Evolutionary conservation across 2,797 vertebrate genomes (phyloP).

Genomic region (Oryzias dopingdopingensis): DNA sequence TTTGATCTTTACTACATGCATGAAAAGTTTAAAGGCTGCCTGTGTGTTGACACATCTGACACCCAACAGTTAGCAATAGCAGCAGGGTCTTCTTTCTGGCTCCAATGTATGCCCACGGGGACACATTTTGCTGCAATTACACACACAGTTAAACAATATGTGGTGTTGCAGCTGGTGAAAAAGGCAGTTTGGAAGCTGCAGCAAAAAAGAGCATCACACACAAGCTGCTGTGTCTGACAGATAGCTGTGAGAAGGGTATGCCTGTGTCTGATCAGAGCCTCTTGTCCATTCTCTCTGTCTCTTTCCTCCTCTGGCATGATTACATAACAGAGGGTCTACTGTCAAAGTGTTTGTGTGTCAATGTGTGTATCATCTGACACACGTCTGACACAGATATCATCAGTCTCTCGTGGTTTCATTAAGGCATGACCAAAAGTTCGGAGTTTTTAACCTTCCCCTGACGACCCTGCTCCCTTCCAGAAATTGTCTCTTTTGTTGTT

Average conservation of each 20-base stretch:
- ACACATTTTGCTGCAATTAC: background rate
- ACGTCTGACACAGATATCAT: slow-evolving; percentile 54
- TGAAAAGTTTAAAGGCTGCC: no score
- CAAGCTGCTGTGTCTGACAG: slow-evolving; percentile 38
- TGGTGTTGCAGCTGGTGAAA: slow-evolving; percentile 11
- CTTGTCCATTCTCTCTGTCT: slow-evolving; percentile 16
- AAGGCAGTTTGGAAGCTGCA: slow-evolving; percentile 27
- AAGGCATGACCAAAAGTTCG: slow-evolving; percentile 40
- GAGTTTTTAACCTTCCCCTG: slow-evolving; percentile 65
- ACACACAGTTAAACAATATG: background rate
- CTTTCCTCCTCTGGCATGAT: slow-evolving; percentile 30
- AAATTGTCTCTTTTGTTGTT: background rate
- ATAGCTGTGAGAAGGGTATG: slow-evolving; percentile 41
- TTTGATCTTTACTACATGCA: no score
- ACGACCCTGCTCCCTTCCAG: slow-evolving; percentile 29
- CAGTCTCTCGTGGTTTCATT: slow-evolving; percentile 67
- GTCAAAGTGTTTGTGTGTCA: slow-evolving; percentile 14
- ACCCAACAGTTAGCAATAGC: no score
- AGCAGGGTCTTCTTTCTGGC: no score
- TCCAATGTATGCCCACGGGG: no score
- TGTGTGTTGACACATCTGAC: no score
- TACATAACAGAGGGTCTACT: slow-evolving; percentile 49
- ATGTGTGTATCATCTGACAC: slow-evolving; percentile 28
- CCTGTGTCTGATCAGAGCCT: slow-evolving; percentile 44
- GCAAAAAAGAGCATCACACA: slow-evolving; percentile 32